Conservation (phyloP, 1,140 invertebrate genomes). For the Leptinotarsa defecta region DNA sequence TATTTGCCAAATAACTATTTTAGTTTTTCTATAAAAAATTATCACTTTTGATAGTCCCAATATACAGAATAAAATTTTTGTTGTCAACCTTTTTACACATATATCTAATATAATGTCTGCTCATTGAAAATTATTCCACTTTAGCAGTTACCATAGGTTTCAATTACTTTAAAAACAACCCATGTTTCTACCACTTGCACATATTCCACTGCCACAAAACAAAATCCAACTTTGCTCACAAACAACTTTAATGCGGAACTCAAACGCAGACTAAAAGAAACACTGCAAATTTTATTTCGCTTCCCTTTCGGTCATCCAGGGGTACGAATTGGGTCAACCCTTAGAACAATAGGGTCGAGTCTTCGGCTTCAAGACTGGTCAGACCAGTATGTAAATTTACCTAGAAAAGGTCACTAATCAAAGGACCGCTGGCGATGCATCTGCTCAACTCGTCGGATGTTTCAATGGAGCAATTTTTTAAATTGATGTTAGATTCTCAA, state of each 20-base stretch:
- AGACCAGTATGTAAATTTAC: conserved; percentile 30
- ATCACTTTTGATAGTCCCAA: too few species aligned
- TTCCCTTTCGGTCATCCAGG: conserved; percentile 29
- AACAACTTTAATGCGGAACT: conserved; percentile 8
- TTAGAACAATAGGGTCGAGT: conserved; percentile 28
- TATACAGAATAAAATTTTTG: too few species aligned
- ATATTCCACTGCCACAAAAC: background rate
- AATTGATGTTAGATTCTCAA: conserved; percentile 19
- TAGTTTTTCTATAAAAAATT: too few species aligned
- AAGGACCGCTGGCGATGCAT: conserved; percentile 16
- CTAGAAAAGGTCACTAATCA: conserved; percentile 28
- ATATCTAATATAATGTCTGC: too few species aligned
- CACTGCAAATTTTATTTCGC: background rate
- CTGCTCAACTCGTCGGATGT: conserved; percentile 19
- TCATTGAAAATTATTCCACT: too few species aligned
- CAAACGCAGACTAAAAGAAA: conserved; percentile 13
- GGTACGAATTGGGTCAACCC: conserved; percentile 26
- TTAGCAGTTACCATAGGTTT: too few species aligned
- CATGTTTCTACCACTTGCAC: background rate
- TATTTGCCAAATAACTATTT: too few species aligned
- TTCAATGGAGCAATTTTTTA: conserved; percentile 20
- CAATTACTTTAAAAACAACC: background rate
- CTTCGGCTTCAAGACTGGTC: conserved; percentile 30
- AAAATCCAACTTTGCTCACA: background rate
- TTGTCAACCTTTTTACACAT: too few species aligned